phyloP scores from a whole-genome alignment of 2,888 invertebrate genomes.

The Hypsopygia costalis region DNA sequence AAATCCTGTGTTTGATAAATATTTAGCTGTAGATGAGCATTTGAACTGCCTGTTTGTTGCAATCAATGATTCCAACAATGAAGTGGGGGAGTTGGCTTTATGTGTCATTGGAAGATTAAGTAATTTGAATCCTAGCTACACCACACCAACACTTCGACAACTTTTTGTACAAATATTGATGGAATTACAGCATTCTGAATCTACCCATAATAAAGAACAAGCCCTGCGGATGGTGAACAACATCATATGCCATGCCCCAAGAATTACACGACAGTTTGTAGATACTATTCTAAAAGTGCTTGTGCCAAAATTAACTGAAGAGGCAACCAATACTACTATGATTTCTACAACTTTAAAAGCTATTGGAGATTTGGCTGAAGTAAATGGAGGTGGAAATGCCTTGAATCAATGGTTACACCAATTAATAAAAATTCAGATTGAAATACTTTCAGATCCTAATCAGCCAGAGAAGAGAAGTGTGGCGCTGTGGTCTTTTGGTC shows the following conservation, averaged over 20 bases:
- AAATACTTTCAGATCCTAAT: conserved; percentile 96
- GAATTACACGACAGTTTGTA: conserved; percentile 96
- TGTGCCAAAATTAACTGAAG: conserved; percentile 94
- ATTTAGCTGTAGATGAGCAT: conserved; percentile 97
- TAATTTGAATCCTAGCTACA: conserved; percentile 97
- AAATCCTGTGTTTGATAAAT: conserved; percentile 92
- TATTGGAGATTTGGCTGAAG: conserved; percentile 97
- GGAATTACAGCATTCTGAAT: conserved; percentile 96
- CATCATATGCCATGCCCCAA: conserved; percentile 95
- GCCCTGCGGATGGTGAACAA: conserved; percentile 97
- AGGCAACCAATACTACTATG: conserved; percentile 94
- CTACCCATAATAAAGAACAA: conserved; percentile 97
- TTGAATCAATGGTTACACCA: conserved; percentile 95
- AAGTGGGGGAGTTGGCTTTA: conserved; percentile 95
- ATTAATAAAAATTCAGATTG: conserved; percentile 92
- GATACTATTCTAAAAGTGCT: conserved; percentile 94
- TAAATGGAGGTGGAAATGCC: conserved; percentile 90
- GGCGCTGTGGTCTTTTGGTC: conserved; percentile 97
- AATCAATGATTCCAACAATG: conserved; percentile 97
- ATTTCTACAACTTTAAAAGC: conserved; percentile 94
- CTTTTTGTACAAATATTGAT: conserved; percentile 94
- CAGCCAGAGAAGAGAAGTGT: conserved; percentile 96
- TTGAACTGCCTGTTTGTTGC: conserved; percentile 95
- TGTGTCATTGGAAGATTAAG: conserved; percentile 95
- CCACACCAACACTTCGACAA: conserved; percentile 96